phyloP scores from a whole-genome alignment of 2,113 vertebrate species.

The Syrrhaptes paradoxus region DNA sequence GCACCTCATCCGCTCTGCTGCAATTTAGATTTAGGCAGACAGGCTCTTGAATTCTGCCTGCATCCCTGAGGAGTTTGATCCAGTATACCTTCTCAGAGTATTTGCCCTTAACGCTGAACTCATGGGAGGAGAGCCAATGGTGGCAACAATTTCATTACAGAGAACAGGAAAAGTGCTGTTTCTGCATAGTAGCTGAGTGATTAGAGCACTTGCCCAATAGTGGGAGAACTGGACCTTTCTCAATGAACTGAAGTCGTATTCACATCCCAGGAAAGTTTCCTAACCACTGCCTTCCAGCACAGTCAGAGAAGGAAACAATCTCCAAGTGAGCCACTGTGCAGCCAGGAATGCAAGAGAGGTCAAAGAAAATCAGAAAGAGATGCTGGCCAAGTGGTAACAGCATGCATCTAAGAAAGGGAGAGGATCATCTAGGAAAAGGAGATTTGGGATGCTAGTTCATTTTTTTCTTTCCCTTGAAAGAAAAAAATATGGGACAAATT shows the following conservation, averaged over 20 bases:
- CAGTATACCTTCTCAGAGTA: fast-evolving
- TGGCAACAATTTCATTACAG: neutral
- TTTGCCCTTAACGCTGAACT: neutral
- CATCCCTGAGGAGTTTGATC: neutral
- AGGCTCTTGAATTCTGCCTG: neutral
- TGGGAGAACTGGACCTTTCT: neutral
- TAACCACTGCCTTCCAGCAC: neutral
- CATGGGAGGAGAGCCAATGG: neutral
- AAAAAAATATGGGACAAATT: neutral
- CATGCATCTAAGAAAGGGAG: neutral
- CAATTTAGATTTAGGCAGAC: neutral
- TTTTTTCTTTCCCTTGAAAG: neutral
- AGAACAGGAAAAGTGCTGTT: neutral
- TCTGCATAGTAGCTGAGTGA: neutral
- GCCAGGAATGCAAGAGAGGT: neutral
- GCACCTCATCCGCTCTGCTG: neutral
- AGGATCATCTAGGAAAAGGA: neutral
- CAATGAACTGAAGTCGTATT: neutral
- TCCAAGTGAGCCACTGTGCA: neutral
- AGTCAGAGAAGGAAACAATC: neutral
- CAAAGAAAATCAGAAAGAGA: neutral
- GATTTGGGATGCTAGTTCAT: neutral
- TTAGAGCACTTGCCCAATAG: neutral
- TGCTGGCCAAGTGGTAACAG: neutral
- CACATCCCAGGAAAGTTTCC: neutral